phyloP scores from a whole-genome alignment of 2,797 vertebrate genomes.

The Pachyuromys duprasi region DNA sequence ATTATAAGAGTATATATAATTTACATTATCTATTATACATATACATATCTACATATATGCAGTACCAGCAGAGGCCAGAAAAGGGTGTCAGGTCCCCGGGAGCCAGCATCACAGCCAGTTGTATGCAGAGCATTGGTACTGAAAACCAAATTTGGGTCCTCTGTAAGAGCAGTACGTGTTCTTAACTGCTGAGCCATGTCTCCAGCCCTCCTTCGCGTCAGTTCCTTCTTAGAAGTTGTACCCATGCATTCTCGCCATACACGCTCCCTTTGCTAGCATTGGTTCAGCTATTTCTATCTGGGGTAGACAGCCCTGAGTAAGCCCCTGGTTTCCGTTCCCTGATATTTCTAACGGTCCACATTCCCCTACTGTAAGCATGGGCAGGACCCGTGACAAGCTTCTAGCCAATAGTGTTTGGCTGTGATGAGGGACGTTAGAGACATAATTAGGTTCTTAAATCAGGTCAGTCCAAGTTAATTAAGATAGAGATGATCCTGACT shows the following conservation, averaged over 20 bases:
- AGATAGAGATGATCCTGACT: neutral
- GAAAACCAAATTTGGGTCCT: neutral
- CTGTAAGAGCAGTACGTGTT: neutral
- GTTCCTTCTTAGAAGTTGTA: neutral
- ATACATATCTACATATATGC: neutral
- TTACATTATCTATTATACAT: too few relatives aligned
- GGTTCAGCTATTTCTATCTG: neutral
- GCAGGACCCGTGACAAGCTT: neutral
- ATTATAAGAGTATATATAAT: too few relatives aligned
- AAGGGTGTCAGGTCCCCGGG: neutral
- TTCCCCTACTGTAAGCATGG: neutral
- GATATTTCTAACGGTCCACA: neutral
- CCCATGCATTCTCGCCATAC: neutral
- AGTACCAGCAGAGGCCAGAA: neutral
- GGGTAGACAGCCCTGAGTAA: neutral
- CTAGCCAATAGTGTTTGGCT: neutral
- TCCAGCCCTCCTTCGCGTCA: neutral
- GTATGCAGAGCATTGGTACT: neutral
- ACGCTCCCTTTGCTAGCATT: neutral
- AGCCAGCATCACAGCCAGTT: neutral
- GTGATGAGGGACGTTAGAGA: neutral
- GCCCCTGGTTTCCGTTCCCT: neutral
- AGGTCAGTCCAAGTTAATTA: constrained; percentile 11
- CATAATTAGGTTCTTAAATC: constrained; percentile 6
- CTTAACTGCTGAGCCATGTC: neutral